Conservation (phyloP, 2,113 vertebrate genomes). For the Paramisgurnus dabryanus region DNA sequence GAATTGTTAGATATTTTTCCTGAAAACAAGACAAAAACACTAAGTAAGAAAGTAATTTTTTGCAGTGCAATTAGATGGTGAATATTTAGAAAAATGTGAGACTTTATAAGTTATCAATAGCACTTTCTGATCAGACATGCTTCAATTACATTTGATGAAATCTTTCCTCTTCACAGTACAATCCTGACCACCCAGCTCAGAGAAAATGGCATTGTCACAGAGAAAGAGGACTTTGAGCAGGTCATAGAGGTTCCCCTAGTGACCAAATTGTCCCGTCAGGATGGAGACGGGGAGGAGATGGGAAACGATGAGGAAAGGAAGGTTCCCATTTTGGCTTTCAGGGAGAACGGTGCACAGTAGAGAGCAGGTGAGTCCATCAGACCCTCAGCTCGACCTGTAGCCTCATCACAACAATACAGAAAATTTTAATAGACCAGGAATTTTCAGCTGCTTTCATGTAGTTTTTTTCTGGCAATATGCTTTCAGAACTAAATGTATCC, state of each 20-base stretch:
- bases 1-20: too few species aligned
- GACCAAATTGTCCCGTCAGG: slow-evolving; percentile 77
- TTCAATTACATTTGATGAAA: background rate
- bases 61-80: background rate
- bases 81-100: too few species aligned
- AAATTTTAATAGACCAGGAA: too few species aligned
- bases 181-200: slow-evolving; percentile 69
- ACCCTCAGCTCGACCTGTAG: background rate
- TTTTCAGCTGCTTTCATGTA: too few species aligned
- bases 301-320: slow-evolving; percentile 76
- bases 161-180: slow-evolving; percentile 46
- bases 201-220: slow-evolving; percentile 83
- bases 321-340: slow-evolving; percentile 87
- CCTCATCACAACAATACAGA: too few species aligned
- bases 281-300: slow-evolving; percentile 74
- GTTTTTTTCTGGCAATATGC: too few species aligned
- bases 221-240: slow-evolving; percentile 86
- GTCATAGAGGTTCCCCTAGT: slow-evolving; percentile 84
- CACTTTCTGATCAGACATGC: too few species aligned
- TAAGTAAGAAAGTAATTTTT: too few species aligned
- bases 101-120: too few species aligned
- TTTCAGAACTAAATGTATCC: too few species aligned
- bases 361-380: slow-evolving; percentile 80
- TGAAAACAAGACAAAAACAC: too few species aligned
- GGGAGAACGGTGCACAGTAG: slow-evolving; percentile 84